A percentile compares a stretch with the other conserved stretches of the same genome.
These are phyloP conservation scores for Dryomyza anilis DNA, from an alignment of 2,888 invertebrate genomes.

Conservation along the genomic window DNA sequence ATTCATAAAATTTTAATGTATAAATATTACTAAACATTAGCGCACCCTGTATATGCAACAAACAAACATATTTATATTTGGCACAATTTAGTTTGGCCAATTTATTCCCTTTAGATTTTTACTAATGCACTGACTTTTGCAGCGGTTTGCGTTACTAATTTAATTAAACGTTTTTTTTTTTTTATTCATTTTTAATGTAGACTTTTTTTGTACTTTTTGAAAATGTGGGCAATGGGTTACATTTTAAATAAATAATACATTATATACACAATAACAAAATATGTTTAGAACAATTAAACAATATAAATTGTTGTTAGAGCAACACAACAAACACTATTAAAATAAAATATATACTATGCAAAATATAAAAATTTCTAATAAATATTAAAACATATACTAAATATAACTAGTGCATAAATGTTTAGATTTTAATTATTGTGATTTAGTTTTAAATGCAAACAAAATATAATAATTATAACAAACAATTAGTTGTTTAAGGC, in stretches of 20 bases:
- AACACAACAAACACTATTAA: constrained; percentile 12
- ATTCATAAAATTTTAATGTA: too few relatives aligned
- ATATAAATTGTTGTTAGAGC: too few relatives aligned
- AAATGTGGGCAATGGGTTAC: not conserved
- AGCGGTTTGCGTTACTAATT: constrained; percentile 4
- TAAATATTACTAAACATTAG: too few relatives aligned
- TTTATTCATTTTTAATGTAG: not conserved
- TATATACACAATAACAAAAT: not conserved
- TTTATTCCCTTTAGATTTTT: too few relatives aligned
- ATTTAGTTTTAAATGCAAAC: constrained; percentile 53
- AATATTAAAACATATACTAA: constrained; percentile 25
- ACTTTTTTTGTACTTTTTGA: not conserved
- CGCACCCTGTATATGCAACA: too few relatives aligned
- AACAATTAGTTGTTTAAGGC: constrained; percentile 28
- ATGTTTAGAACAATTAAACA: not conserved
- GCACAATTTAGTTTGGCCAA: too few relatives aligned
- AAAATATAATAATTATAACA: constrained; percentile 6
- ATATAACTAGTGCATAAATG: constrained; percentile 34
- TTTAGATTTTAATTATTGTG: constrained; percentile 59
- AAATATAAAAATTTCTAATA: constrained; percentile 3
- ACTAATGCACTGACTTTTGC: too few relatives aligned
- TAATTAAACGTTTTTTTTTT: not conserved
- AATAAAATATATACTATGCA: too few relatives aligned
- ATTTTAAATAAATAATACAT: not conserved
- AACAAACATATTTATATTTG: too few relatives aligned